Conservation (phyloP, 2,797 vertebrate genomes). For the Platalea minor region DNA sequence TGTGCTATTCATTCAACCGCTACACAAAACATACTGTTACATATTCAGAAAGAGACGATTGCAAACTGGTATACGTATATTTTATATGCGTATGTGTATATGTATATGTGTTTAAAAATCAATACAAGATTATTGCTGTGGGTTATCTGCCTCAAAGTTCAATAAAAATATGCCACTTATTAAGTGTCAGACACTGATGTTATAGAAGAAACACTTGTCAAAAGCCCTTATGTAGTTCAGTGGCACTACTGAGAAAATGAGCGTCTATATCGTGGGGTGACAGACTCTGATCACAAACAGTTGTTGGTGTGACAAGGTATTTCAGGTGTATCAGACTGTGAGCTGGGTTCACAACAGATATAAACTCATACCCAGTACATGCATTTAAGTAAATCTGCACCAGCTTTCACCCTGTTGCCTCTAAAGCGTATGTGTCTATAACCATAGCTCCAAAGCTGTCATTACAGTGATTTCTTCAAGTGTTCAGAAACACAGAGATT, state of each 20-base stretch:
- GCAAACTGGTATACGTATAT: not conserved
- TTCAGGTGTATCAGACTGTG: not conserved
- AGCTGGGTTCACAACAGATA: not conserved
- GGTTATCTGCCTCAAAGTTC: not conserved
- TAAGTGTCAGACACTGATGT: not conserved
- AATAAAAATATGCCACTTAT: not conserved
- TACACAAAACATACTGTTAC: not conserved
- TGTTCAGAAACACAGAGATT: not conserved
- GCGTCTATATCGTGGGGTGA: fast-evolving
- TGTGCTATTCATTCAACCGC: not conserved
- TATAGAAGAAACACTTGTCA: not conserved
- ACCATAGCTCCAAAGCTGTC: not conserved
- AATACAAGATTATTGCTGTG: not conserved
- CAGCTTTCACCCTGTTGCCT: not conserved
- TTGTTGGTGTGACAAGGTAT: not conserved
- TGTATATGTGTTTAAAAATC: not conserved
- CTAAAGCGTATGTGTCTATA: not conserved
- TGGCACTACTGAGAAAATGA: not conserved
- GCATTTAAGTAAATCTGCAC: not conserved
- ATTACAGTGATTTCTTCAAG: not conserved
- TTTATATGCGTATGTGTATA: fast-evolving
- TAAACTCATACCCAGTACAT: not conserved
- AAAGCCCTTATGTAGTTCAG: not conserved
- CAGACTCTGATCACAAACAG: not conserved
- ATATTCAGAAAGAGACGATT: not conserved